Evolutionary conservation across 2,113 vertebrate species (phyloP).

Genomic region (Xiphorhynchus elegans): DNA sequence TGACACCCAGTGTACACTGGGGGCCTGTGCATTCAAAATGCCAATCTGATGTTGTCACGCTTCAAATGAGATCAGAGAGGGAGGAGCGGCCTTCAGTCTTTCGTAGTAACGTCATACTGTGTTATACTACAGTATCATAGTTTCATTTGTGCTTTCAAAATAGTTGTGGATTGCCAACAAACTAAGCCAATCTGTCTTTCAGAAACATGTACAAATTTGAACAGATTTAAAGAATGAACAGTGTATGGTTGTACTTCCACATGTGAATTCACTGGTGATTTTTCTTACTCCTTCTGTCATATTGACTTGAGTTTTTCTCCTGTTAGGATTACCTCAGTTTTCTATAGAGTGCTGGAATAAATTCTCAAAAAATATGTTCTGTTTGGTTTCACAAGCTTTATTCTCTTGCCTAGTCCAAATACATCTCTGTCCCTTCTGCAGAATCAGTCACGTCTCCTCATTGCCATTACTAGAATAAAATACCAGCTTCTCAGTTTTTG

Average conservation of each 20-base stretch:
- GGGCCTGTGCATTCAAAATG: neutral
- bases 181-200: neutral
- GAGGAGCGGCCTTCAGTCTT: neutral
- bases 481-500: neutral
- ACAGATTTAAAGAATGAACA: neutral
- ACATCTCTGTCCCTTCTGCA: neutral
- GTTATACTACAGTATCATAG: neutral
- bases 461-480: neutral
- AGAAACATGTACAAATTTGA: neutral
- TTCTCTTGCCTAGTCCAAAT: neutral
- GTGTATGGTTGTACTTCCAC: neutral
- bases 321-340: slow-evolving; percentile 50
- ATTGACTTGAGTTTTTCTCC: neutral
- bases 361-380: neutral
- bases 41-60: neutral
- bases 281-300: neutral
- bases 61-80: neutral
- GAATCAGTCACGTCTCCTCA: neutral
- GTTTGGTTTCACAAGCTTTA: neutral
- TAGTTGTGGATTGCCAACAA: neutral
- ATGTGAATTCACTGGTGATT: neutral
- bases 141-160: neutral
- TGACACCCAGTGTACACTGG: neutral
- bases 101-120: neutral
- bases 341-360: slow-evolving; percentile 47